These are phyloP conservation scores for Dendrophyllia cribrosa DNA, from an alignment of 64 coral and sea anemone species.

Conservation along the genomic window DNA sequence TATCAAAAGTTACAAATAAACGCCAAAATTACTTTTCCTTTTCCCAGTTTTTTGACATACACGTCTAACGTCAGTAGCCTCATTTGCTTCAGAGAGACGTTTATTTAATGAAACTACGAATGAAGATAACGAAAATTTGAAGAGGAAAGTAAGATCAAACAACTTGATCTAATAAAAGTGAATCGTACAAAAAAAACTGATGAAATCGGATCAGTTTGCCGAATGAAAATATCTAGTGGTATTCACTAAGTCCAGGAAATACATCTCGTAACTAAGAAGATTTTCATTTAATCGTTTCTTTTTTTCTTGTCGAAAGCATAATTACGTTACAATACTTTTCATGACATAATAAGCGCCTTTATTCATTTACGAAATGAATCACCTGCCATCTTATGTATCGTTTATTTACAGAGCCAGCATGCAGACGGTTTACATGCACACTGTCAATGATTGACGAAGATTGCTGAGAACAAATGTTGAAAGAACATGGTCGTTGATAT, in stretches of 20 bases:
- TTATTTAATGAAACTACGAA: neutral
- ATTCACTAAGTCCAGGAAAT: too few species aligned
- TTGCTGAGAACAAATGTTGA: neutral
- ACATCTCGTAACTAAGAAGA: neutral
- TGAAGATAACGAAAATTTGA: neutral
- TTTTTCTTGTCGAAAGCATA: neutral
- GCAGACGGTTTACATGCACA: neutral
- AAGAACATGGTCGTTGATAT: neutral
- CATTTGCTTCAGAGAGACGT: neutral
- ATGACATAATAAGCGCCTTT: neutral
- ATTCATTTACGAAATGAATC: slow-evolving; percentile 5
- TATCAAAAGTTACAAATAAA: neutral
- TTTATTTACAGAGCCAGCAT: slow-evolving; percentile 11
- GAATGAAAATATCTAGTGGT: too few species aligned
- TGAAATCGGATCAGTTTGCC: too few species aligned
- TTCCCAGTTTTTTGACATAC: neutral
- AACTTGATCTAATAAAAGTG: neutral
- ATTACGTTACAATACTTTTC: slow-evolving; percentile 13
- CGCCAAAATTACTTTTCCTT: neutral
- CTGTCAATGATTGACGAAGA: neutral
- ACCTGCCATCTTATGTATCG: neutral
- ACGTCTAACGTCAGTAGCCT: neutral
- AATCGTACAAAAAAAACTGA: neutral
- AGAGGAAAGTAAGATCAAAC: neutral
- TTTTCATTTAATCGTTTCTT: slow-evolving; percentile 9